These are phyloP conservation scores for Anniella stebbinsi DNA, from an alignment of 2,797 vertebrate species.

Conservation along the genomic window DNA sequence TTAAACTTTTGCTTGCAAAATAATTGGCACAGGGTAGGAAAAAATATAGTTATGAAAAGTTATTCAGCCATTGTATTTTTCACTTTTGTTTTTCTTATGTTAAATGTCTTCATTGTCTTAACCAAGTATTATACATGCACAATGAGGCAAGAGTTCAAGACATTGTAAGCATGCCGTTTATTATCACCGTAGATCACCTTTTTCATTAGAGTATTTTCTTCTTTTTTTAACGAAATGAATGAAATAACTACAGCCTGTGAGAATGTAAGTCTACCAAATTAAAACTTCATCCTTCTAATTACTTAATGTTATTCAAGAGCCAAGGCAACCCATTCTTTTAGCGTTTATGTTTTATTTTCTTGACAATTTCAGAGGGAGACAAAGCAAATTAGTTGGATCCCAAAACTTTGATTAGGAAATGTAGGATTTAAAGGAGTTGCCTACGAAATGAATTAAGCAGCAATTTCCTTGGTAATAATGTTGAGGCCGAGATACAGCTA, in stretches of 20 bases:
- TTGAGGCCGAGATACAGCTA: neutral
- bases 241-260: slow-evolving; percentile 49
- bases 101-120: slow-evolving; percentile 67
- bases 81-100: slow-evolving; percentile 59
- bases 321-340: slow-evolving; percentile 56
- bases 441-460: neutral
- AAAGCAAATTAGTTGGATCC: slow-evolving; percentile 47
- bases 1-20: slow-evolving; percentile 69
- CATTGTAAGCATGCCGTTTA: slow-evolving; percentile 33
- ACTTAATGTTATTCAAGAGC: slow-evolving; percentile 57
- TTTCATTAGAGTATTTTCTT: slow-evolving; percentile 58
- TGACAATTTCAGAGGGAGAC: slow-evolving; percentile 22
- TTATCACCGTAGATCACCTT: slow-evolving; percentile 55
- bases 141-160: slow-evolving; percentile 50
- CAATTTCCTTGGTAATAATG: slow-evolving; percentile 17
- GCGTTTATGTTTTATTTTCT: slow-evolving; percentile 57
- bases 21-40: slow-evolving; percentile 58
- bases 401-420: slow-evolving; percentile 35
- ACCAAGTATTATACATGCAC: slow-evolving; percentile 42
- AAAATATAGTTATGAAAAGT: slow-evolving; percentile 66
- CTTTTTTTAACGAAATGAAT: slow-evolving; percentile 69
- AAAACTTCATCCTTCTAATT: slow-evolving; percentile 55
- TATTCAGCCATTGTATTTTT: slow-evolving; percentile 47
- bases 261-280: slow-evolving; percentile 66
- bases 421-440: slow-evolving; percentile 24